A percentile compares a stretch with the other conserved stretches of the same genome.
phyloP scores from a whole-genome alignment of 1,140 invertebrate species.

The Glomeris maerens region DNA sequence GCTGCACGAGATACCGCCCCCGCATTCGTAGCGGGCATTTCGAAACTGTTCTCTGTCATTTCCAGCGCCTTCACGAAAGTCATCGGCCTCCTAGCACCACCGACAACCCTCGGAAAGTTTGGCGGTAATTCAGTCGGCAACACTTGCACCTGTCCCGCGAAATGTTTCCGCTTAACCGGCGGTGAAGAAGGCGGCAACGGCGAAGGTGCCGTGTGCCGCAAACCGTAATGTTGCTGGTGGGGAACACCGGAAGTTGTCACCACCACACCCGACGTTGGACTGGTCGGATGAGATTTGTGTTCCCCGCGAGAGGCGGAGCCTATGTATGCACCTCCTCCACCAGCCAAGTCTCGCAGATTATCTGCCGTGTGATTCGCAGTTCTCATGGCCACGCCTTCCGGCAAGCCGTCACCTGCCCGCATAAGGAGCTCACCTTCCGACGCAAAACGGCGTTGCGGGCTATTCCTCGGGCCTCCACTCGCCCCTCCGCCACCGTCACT shows the following conservation, averaged over 20 bases:
- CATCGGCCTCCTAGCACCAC: slow-evolving; percentile 51
- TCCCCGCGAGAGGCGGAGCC: slow-evolving; percentile 33
- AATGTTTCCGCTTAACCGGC: slow-evolving; percentile 13
- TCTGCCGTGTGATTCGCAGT: slow-evolving; percentile 45
- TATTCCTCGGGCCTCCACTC: slow-evolving; percentile 30
- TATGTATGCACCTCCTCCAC: slow-evolving; percentile 25
- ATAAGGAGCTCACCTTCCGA: slow-evolving; percentile 68
- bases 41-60: slow-evolving; percentile 56
- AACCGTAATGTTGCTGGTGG: slow-evolving; percentile 10
- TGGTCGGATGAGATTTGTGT: slow-evolving; percentile 58
- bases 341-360: slow-evolving; percentile 50
- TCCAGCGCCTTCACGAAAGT: slow-evolving; percentile 82
- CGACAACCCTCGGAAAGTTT: slow-evolving; percentile 7
- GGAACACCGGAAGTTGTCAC: no score
- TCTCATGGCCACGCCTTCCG: slow-evolving; percentile 27
- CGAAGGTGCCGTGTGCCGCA: slow-evolving; percentile 14
- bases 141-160: slow-evolving; percentile 3
- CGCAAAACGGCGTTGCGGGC: slow-evolving; percentile 66
- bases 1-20: slow-evolving; percentile 13
- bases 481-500: slow-evolving; percentile 7
- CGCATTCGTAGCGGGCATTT: slow-evolving; percentile 20
- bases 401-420: slow-evolving; percentile 39
- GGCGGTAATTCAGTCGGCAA: slow-evolving; percentile 20
- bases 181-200: slow-evolving; percentile 15
- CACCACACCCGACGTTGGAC: slow-evolving; percentile 41